These are phyloP conservation scores for Melipona quadrifasciata DNA, from an alignment of 1,140 invertebrate species.

Conservation along the genomic window DNA sequence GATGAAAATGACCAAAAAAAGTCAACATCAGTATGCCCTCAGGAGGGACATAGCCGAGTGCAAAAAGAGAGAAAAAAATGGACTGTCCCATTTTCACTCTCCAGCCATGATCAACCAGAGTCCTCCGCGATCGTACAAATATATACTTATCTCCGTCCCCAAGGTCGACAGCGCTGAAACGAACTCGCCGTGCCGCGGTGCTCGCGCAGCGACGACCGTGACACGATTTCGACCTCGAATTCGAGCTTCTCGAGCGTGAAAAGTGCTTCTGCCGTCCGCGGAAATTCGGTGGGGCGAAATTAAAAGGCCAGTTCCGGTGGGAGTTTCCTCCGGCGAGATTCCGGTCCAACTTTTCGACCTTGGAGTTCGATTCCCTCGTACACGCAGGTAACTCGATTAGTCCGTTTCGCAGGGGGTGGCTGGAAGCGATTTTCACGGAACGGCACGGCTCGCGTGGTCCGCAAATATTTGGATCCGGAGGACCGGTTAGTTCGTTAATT, in stretches of 20 bases:
- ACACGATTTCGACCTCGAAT: not conserved
- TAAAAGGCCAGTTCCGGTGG: not conserved
- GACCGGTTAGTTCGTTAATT: conserved; percentile 15
- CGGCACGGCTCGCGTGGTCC: not conserved
- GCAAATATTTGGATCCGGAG: conserved; percentile 21
- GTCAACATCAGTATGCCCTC: too few species aligned
- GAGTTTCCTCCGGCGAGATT: not conserved
- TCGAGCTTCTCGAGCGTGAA: not conserved
- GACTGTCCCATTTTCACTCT: too few species aligned
- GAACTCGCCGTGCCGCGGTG: not conserved
- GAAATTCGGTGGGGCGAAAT: not conserved
- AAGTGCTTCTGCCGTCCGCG: not conserved
- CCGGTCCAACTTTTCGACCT: not conserved
- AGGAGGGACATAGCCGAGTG: too few species aligned
- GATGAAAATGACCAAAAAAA: too few species aligned
- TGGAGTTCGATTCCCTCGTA: not conserved
- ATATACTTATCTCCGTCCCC: too few species aligned
- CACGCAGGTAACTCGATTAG: not conserved
- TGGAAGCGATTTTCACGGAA: not conserved
- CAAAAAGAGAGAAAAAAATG: too few species aligned
- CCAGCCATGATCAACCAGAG: not conserved
- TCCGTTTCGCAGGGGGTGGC: not conserved
- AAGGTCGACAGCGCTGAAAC: not conserved
- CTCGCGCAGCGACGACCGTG: not conserved
- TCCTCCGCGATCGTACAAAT: not conserved